Percentiles rank a stretch among this genome's conserved stretches.
phyloP scores from a whole-genome alignment of 2,888 invertebrate genomes.

The Augiades crinisus region DNA sequence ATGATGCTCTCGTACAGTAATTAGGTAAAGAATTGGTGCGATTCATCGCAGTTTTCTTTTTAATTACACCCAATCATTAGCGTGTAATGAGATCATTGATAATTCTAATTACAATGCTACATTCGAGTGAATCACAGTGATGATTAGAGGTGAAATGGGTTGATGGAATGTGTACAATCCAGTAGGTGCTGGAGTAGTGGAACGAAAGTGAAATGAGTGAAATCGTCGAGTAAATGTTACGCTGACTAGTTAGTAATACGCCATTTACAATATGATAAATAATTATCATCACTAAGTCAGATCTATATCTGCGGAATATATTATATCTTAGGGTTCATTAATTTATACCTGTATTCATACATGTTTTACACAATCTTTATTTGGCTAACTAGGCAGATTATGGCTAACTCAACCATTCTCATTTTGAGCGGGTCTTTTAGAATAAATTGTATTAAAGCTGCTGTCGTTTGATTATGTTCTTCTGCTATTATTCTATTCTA shows the following conservation, averaged over 20 bases:
- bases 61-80: slow-evolving; percentile 2
- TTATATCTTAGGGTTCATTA: too few relatives aligned
- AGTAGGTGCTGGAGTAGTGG: slow-evolving; percentile 35
- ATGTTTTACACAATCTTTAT: too few relatives aligned
- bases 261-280: slow-evolving; percentile 34
- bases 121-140: slow-evolving; percentile 27
- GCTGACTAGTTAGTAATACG: slow-evolving; percentile 33
- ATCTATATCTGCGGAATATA: too few relatives aligned
- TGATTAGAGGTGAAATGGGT: slow-evolving; percentile 36
- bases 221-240: slow-evolving; percentile 39
- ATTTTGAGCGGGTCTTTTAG: too few relatives aligned
- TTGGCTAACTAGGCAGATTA: too few relatives aligned
- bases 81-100: background rate
- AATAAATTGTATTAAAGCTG: too few relatives aligned
- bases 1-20: background rate
- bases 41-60: background rate
- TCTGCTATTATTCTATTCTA: too few relatives aligned
- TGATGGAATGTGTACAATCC: slow-evolving; percentile 38
- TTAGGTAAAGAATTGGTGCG: slow-evolving; percentile 4
- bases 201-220: slow-evolving; percentile 42
- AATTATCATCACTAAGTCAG: too few relatives aligned
- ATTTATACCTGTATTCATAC: too few relatives aligned
- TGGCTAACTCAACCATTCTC: too few relatives aligned
- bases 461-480: too few relatives aligned
- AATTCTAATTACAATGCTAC: slow-evolving; percentile 24